A percentile compares a stretch with the other conserved stretches of the same genome.
These are phyloP conservation scores for Psylliodes chrysocephalus DNA, from an alignment of 2,888 invertebrate species.

Conservation along the genomic window DNA sequence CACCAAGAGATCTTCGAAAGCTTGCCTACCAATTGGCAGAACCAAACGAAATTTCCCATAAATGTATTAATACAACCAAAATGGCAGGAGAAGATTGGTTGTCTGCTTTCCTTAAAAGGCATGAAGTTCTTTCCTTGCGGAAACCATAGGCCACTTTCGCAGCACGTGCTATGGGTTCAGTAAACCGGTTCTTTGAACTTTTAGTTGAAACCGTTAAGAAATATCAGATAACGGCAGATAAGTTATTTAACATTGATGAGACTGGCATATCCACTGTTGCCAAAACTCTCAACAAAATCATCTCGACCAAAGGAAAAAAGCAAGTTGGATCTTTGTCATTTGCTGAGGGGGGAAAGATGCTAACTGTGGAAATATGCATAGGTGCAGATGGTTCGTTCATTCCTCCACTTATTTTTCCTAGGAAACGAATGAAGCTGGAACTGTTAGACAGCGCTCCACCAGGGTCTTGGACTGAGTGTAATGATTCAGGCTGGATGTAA, in stretches of 20 bases:
- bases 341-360: background rate
- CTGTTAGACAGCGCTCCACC: background rate
- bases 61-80: background rate
- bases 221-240: background rate
- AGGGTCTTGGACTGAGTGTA: background rate
- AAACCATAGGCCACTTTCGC: constrained; percentile 1
- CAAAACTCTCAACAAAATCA: constrained; percentile 2
- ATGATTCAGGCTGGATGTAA: background rate
- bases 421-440: background rate
- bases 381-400: background rate
- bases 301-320: background rate
- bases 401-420: background rate
- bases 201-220: too few species aligned
- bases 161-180: constrained; percentile 9
- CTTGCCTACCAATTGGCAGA: background rate
- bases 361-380: background rate
- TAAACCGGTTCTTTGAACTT: background rate
- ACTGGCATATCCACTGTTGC: background rate
- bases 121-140: background rate
- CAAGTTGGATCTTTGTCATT: background rate
- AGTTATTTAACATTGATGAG: background rate
- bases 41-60: background rate
- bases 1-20: background rate
- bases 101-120: constrained; percentile 4
- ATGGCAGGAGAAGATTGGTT: constrained; percentile 3